Evolutionary conservation across 2,113 vertebrate species (phyloP).

Genomic region (Salvelinus sp.): DNA sequence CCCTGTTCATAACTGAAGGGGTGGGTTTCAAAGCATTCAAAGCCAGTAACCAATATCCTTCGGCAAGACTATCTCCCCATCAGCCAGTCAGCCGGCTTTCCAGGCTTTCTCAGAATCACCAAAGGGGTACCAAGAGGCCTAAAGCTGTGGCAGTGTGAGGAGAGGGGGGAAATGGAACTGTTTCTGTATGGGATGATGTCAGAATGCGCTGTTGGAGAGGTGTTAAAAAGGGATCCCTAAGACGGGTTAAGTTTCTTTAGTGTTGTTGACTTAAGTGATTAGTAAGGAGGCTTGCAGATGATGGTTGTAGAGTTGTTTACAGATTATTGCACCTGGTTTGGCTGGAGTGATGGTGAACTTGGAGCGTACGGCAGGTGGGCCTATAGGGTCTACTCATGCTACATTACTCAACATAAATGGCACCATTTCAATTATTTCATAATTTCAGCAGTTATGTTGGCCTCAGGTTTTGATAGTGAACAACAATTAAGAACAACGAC

Average conservation of each 20-base stretch:
- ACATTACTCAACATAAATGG: not conserved
- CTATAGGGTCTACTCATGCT: not conserved
- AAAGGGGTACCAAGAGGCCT: not conserved
- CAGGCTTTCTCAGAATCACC: slow-evolving; percentile 36
- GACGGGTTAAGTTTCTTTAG: not conserved
- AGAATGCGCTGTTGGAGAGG: not conserved
- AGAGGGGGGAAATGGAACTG: not conserved
- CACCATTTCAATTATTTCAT: not conserved
- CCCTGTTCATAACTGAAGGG: slow-evolving; percentile 53
- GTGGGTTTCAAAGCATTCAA: slow-evolving; percentile 51
- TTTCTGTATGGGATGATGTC: not conserved
- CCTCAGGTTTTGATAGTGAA: not conserved
- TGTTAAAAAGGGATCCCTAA: not conserved
- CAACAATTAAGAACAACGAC: not conserved
- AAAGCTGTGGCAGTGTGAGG: no score
- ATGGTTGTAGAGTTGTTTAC: not conserved
- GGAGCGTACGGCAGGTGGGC: not conserved
- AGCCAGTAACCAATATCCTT: slow-evolving; percentile 61
- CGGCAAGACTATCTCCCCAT: not conserved
- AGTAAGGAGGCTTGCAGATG: not conserved
- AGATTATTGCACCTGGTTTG: not conserved
- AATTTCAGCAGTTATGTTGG: not conserved
- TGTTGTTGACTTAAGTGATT: not conserved
- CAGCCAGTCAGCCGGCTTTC: slow-evolving; percentile 17
- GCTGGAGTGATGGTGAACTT: not conserved